Evolutionary conservation across 2,113 vertebrate genomes (phyloP), one percentile per base, ranked within the genome.

Genomic region (Leucoraja erinaceus): DNA sequence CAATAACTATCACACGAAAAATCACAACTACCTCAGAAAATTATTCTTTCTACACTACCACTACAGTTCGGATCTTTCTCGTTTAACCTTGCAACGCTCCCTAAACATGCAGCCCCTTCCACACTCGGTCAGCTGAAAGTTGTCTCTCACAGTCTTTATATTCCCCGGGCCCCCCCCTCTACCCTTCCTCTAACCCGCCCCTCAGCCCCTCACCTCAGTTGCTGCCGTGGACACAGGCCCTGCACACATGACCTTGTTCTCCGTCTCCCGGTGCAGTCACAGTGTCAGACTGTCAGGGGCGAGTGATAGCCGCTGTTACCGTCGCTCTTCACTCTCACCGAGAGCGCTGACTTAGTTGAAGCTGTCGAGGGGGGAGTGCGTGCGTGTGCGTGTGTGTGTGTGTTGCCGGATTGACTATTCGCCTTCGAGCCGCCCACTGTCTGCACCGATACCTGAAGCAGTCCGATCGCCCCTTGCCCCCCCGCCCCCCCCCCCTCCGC

Each of bases 221-320:
- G n/a, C 6, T 66, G n/a, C 86, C 66, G 66, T 25, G 88, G 88
- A 25, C 88, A 68, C 88, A 68, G 88, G 61, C 63, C 88, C 33
- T 8, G 11, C 25, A 38, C 88, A 72, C 31, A 91, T 72, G 63
- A 72, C 88, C 61, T 72, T 72, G 63, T 38, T 33, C 31, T 38
- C 22, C 18, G 78, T 54, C 33, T 68, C 86, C 31, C 66, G 61
- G 54, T 54, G 22, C 81, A 56, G 70, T 18, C 22, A 20, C 70
- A 72, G 70, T 59, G 20, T 83, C 18, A 84, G 9, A n/a, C 54
- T 59, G 20, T 59, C 81, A 84, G 81, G 38, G 3, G 20, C 79
- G 22, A 8, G 25, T 28, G 9, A 74, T 28, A 11, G 75, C 31
- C 11, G 18, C 78, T 54, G 20, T 81, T 38, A 81, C 78, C 47